Evolutionary conservation across 1,140 invertebrate genomes (phyloP).

Genomic region (Nymphalis io): DNA sequence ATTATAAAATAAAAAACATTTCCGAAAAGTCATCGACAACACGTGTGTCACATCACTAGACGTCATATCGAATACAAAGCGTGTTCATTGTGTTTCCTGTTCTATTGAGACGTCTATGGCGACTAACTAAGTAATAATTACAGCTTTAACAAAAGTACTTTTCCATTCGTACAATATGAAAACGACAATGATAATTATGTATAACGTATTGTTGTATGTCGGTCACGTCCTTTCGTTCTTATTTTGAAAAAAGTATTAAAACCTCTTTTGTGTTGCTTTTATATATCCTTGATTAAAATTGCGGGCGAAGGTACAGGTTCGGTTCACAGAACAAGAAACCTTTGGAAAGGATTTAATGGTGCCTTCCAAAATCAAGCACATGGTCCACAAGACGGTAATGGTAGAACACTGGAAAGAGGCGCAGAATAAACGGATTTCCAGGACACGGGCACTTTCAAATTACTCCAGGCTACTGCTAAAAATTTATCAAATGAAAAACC

Average conservation of each 20-base stretch:
- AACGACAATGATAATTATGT: constrained; percentile 12
- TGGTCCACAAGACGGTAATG: too few relatives aligned
- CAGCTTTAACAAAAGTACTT: constrained; percentile 14
- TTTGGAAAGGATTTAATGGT: neutral
- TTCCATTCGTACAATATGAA: neutral
- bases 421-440: too few relatives aligned
- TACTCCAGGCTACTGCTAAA: too few relatives aligned
- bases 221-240: constrained; percentile 17
- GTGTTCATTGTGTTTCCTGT: constrained; percentile 31
- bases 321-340: neutral
- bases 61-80: constrained; percentile 35
- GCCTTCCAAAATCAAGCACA: too few relatives aligned
- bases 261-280: constrained; percentile 7
- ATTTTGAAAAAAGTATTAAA: constrained; percentile 19
- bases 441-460: too few relatives aligned
- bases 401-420: too few relatives aligned
- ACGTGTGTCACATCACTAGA: constrained; percentile 10
- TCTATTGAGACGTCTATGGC: constrained; percentile 29
- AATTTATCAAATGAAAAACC: too few relatives aligned
- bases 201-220: constrained; percentile 16
- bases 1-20: neutral
- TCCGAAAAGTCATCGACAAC: constrained; percentile 1
- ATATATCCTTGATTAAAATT: constrained; percentile 11
- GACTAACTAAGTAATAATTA: constrained; percentile 39
- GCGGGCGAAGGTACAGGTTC: neutral